phyloP scores from a whole-genome alignment of 2,888 invertebrate genomes.

The Tenodera sinensis region DNA sequence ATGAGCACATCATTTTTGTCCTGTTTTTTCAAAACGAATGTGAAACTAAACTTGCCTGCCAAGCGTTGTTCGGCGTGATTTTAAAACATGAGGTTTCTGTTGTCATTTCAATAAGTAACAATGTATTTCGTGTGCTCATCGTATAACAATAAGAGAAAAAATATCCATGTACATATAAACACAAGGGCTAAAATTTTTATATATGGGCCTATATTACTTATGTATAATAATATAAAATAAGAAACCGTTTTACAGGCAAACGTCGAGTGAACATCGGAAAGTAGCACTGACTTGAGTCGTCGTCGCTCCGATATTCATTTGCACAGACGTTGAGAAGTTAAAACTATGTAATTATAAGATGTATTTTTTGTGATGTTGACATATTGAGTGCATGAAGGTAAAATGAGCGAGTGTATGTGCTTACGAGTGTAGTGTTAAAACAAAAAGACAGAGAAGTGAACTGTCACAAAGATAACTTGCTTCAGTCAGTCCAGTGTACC shows the following conservation, averaged over 20 bases:
- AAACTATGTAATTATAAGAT: neutral
- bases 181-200: slow-evolving; percentile 7
- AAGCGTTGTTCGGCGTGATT: neutral
- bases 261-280: neutral
- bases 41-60: neutral
- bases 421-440: neutral
- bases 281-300: neutral
- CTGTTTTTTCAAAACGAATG: neutral
- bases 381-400: neutral
- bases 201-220: slow-evolving; percentile 6
- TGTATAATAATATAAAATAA: neutral
- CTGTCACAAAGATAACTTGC: neutral
- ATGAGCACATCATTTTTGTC: neutral
- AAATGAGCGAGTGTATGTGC: neutral
- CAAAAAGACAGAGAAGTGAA: neutral
- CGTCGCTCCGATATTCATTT: neutral
- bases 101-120: neutral
- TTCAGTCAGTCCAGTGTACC: neutral
- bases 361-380: slow-evolving; percentile 19
- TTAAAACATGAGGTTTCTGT: neutral
- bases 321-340: neutral
- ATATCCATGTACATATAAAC: slow-evolving; percentile 19
- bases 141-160: slow-evolving; percentile 15
- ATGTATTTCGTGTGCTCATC: slow-evolving; percentile 22
- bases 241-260: neutral